These are phyloP conservation scores for Aleiodes testaceus DNA, from an alignment of 2,888 invertebrate species.

Conservation along the genomic window DNA sequence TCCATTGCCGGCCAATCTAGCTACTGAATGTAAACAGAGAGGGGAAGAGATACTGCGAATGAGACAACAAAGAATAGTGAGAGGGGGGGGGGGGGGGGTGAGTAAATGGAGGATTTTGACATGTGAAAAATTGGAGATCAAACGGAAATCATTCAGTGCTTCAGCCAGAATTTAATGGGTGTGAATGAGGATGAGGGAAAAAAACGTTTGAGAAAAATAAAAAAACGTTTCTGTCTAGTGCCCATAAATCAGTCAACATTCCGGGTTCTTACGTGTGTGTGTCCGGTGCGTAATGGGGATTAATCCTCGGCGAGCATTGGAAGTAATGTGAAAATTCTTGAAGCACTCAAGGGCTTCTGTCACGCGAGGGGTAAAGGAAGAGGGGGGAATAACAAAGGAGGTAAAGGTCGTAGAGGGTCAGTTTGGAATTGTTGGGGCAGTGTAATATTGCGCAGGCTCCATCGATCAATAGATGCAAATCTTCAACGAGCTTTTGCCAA, in stretches of 20 bases:
- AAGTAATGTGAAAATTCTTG: conserved; percentile 38
- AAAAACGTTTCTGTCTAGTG: conserved; percentile 25
- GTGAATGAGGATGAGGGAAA: conserved; percentile 19
- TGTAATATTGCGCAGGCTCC: neutral
- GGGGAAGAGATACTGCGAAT: too few relatives aligned
- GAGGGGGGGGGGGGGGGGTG: too few relatives aligned
- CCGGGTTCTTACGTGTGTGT: conserved; percentile 14
- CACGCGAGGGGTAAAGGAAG: conserved; percentile 17
- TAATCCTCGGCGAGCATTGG: conserved; percentile 35
- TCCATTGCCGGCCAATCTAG: neutral
- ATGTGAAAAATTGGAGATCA: neutral
- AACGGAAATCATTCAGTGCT: conserved; percentile 14
- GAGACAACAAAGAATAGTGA: too few relatives aligned
- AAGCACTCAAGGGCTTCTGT: conserved; percentile 32
- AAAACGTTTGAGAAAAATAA: conserved; percentile 11
- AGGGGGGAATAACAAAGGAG: neutral
- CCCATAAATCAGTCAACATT: conserved; percentile 47
- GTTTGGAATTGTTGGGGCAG: neutral
- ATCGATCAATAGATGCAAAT: conserved; percentile 28
- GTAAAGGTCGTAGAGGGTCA: conserved; percentile 16
- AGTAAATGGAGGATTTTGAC: too few relatives aligned
- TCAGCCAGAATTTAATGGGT: conserved; percentile 20
- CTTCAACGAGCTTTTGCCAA: conserved; percentile 4
- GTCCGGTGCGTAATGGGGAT: conserved; percentile 39
- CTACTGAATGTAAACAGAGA: too few relatives aligned